Base-by-base conservation (phyloP, 53 echinoderm and acorn worm species). In the Pentamera pediparva region DNA sequence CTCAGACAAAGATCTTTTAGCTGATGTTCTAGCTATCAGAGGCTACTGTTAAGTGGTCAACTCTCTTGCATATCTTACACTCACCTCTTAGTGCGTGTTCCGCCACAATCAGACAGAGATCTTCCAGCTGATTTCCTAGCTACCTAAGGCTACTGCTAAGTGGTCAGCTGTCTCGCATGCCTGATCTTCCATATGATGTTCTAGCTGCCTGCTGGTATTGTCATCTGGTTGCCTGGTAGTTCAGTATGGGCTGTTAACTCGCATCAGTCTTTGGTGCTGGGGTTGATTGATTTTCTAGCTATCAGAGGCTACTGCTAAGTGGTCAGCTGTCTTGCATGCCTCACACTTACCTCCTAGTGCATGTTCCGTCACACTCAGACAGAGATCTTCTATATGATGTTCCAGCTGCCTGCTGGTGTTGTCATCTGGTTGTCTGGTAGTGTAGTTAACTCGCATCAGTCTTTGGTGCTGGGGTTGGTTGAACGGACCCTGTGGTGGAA, bases 351-450 rank as follows among this genome's bases (percentile, higher is more conserved):
- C 95, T 60, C 64, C 82, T 21, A 95, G 56, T 6, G 95, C 95
- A 59, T 87, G 90, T 73, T 90, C 90, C 11, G 90, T 95, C n/a
- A 95, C 85, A 67, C 95, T 87, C 47, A 85, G 85, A 55, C 95
- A 95, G n/a, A 95, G 62, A 50, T 77, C 82, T 63, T 95, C 95
- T 34, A 88, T 39, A 5, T 65, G 65, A 29, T 65, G 39, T 38
- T 65, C 65, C 65, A 65, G 22, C 26, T 65, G 65, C 18, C 95
- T 69, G 39, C 82, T 91, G n/a, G n/a, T n/a, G 47, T 81, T 94
- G 29, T 90, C 81, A 47, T 94, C 95, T 13, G 90, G 87, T 54
- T 94, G 90, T 37, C 83, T 83, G 35, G 83, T 37, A 55, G 61
- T 72, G 38, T 87, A 87, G 30, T 75, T 65, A 19, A 39, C 69